A percentile compares a stretch with the other conserved stretches of the same genome.
phyloP scores from a whole-genome alignment of 2,113 vertebrate species.

The Paraplagusia blochii region DNA sequence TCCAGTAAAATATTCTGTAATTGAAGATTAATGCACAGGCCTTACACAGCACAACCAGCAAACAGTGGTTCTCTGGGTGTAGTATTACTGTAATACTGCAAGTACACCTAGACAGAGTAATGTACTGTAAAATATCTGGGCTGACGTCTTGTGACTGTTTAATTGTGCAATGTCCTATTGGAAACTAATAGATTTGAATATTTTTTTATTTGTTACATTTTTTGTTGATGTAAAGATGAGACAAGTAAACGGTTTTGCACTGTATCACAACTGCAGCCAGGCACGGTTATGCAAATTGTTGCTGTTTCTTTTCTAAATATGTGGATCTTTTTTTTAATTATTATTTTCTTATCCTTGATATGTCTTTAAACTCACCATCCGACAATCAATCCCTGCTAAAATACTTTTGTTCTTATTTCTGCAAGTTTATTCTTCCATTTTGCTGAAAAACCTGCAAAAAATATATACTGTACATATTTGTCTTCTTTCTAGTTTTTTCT shows the following conservation, averaged over 20 bases:
- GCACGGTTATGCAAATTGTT: constrained; percentile 22
- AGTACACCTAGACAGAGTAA: constrained; percentile 17
- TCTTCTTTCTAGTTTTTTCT: too few species aligned
- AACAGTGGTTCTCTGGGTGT: not conserved
- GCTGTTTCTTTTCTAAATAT: too few species aligned
- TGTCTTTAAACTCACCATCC: too few species aligned
- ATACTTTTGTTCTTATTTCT: too few species aligned
- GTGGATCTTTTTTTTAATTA: too few species aligned
- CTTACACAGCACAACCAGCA: constrained; percentile 24
- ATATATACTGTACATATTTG: too few species aligned
- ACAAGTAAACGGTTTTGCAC: constrained; percentile 27
- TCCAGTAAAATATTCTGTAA: constrained; percentile 15
- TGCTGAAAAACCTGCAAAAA: too few species aligned
- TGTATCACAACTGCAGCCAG: constrained; percentile 22
- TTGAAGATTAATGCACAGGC: constrained; percentile 21
- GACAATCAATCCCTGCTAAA: too few species aligned
- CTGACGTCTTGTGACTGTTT: constrained; percentile 27
- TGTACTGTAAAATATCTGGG: constrained; percentile 10
- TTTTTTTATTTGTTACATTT: constrained; percentile 18
- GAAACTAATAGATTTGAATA: constrained; percentile 30
- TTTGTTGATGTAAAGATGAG: constrained; percentile 1
- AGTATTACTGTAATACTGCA: not conserved
- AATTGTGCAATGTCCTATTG: constrained; percentile 59
- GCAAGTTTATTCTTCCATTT: too few species aligned
- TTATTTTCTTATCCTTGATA: too few species aligned